phyloP scores from a whole-genome alignment of 2,113 vertebrate genomes.

The Grantiella picta region DNA sequence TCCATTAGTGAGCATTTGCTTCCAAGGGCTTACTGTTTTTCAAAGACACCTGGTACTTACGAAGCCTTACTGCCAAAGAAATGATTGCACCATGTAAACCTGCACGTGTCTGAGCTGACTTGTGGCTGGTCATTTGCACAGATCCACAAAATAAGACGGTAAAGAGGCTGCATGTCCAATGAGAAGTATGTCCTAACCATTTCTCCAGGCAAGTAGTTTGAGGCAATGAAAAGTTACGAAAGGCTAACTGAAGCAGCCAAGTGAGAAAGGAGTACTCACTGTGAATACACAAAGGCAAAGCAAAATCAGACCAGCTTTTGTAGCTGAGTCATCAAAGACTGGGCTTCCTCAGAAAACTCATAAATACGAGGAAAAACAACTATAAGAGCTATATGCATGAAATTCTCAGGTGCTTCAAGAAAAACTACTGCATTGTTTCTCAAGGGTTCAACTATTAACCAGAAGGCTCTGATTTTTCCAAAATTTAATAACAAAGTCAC shows the following conservation, averaged over 20 bases:
- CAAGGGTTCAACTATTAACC: neutral
- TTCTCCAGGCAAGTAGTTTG: neutral
- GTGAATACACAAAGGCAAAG: neutral
- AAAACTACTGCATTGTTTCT: neutral
- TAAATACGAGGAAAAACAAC: neutral
- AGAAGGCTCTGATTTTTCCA: neutral
- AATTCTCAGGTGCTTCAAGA: neutral
- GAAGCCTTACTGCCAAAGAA: neutral
- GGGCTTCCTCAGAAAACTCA: neutral
- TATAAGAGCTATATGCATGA: neutral
- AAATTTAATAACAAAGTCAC: neutral
- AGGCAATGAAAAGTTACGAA: neutral
- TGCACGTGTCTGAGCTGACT: neutral
- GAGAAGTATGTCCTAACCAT: neutral
- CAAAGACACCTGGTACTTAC: neutral
- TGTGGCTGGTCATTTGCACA: too few species aligned
- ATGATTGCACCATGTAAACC: rapidly evolving
- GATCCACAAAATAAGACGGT: neutral
- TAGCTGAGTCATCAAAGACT: neutral
- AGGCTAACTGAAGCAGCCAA: neutral
- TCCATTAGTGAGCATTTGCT: neutral
- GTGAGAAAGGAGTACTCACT: neutral
- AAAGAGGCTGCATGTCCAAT: neutral
- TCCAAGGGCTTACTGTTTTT: neutral
- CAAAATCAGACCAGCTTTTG: neutral